Percentiles rank a stretch among this genome's conserved stretches.
phyloP scores from a whole-genome alignment of 2,797 vertebrate species.

The Eremophila alpestris region DNA sequence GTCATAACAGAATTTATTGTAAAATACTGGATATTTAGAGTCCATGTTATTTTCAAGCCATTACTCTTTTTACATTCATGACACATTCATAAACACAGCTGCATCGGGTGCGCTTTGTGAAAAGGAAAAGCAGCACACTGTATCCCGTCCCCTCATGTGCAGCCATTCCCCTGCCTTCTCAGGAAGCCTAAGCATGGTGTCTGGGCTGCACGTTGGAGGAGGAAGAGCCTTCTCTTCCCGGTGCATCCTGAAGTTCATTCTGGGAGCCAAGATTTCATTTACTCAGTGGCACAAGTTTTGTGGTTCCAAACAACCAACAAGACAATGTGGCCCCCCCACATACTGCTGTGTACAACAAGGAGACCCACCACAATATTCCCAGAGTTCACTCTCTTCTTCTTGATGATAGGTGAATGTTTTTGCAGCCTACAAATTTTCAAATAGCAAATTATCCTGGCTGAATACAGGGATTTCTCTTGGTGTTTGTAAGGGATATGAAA shows the following conservation, averaged over 20 bases:
- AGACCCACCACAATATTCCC: not conserved
- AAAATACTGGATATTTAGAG: conserved; percentile 87
- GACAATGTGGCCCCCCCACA: not conserved
- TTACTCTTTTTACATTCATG: conserved; percentile 76
- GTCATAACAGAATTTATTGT: conserved; percentile 94
- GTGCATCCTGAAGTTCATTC: not conserved
- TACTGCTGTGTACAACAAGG: not conserved
- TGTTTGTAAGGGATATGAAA: not conserved
- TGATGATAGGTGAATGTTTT: not conserved
- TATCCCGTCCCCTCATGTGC: conserved; percentile 16
- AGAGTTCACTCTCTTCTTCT: not conserved
- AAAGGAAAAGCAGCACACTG: conserved; percentile 66
- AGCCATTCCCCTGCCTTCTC: not conserved
- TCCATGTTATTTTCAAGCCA: conserved; percentile 74
- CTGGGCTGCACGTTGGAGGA: not conserved
- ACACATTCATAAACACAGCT: conserved; percentile 80
- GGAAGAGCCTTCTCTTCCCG: not conserved
- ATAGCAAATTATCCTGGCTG: not conserved
- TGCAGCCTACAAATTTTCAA: not conserved
- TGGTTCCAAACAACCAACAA: not conserved
- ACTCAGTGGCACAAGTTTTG: not conserved
- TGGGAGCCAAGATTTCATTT: not conserved
- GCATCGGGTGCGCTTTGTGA: not conserved
- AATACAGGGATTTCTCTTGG: not conserved
- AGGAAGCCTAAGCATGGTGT: not conserved